Percentiles rank a stretch among this genome's conserved stretches.
phyloP scores from a whole-genome alignment of 2,888 invertebrate genomes.

The Mongoloraphidia duomilia region DNA sequence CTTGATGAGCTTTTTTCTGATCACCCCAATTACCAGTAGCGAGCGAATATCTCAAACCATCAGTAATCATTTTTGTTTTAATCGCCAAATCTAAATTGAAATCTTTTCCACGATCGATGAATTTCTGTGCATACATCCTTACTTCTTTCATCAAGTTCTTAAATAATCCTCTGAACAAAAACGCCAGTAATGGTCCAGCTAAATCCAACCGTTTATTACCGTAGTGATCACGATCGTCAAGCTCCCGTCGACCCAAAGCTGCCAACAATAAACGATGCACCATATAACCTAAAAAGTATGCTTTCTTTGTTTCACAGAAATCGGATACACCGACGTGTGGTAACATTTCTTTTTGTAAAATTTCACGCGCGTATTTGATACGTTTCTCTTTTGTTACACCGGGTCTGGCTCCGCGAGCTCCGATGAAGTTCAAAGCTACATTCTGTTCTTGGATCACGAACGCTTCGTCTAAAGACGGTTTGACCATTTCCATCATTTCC shows the following conservation, averaged over 20 bases:
- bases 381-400: conserved; percentile 98
- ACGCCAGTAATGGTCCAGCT: conserved; percentile 93
- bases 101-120: conserved; percentile 96
- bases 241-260: conserved; percentile 85
- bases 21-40: conserved; percentile 99
- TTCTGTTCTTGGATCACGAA: conserved; percentile 99
- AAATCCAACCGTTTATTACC: conserved; percentile 97
- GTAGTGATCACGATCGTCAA: conserved; percentile 99
- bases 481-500: conserved; percentile 99
- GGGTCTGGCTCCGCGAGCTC: conserved; percentile 90
- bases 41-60: conserved; percentile 92
- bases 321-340: conserved; percentile 99
- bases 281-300: conserved; percentile 96
- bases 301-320: conserved; percentile 99
- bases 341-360: conserved; percentile 98
- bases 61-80: conserved; percentile 95
- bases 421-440: conserved; percentile 97
- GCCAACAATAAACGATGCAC: conserved; percentile 91
- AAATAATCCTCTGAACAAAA: conserved; percentile 91
- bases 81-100: conserved; percentile 94
- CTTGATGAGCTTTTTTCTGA: conserved; percentile 99
- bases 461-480: conserved; percentile 97
- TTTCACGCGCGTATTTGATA: conserved; percentile 98
- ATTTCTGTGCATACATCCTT: conserved; percentile 95
- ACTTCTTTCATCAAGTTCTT: conserved; percentile 96